Evolutionary conservation across 2,888 invertebrate genomes (phyloP).

Genomic region (Tinea pellionella): DNA sequence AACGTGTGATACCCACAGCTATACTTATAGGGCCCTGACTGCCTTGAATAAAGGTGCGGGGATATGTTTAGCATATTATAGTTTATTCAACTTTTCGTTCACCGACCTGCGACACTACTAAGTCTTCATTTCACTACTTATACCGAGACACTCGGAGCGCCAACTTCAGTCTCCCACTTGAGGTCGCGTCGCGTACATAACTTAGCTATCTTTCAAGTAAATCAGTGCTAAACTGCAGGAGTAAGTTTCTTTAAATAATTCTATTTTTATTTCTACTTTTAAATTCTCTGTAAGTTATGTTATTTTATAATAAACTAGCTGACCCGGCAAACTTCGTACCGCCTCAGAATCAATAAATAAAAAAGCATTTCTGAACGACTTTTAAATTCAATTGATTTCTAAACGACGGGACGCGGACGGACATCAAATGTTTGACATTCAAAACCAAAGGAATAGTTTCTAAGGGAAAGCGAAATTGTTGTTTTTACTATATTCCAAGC

Average conservation of each 20-base stretch:
- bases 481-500: too few species aligned
- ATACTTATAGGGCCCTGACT: neutral
- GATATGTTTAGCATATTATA: neutral
- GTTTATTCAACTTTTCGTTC: constrained; percentile 1
- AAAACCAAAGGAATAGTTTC: too few species aligned
- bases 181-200: neutral
- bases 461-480: too few species aligned
- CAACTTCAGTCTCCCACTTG: neutral
- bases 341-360: too few species aligned
- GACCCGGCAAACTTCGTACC: too few species aligned
- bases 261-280: neutral
- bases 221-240: neutral
- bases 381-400: too few species aligned
- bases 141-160: neutral
- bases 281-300: too few species aligned
- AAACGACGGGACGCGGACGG: too few species aligned
- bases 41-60: neutral
- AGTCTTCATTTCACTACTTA: neutral
- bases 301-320: too few species aligned
- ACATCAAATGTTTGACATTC: too few species aligned
- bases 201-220: neutral
- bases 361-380: too few species aligned
- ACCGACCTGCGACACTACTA: neutral
- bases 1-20: too few species aligned
- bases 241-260: neutral